Base-by-base conservation (phyloP, 2,888 invertebrate genomes). In the Diloba caeruleocephala region DNA sequence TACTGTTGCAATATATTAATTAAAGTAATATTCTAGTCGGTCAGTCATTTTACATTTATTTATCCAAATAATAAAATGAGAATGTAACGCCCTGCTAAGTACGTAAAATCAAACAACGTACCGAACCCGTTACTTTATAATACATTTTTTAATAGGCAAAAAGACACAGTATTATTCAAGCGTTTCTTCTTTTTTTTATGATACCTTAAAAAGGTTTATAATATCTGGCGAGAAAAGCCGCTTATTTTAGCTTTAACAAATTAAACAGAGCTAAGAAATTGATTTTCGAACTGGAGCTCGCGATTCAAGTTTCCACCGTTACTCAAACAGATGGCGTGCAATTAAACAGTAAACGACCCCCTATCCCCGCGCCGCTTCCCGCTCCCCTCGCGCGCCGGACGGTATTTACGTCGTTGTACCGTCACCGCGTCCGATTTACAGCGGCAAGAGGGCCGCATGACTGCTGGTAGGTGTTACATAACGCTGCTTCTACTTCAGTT, bases 391-490 rank as follows among this genome's bases (percentile, higher is more conserved):
- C 32, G 21, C 54, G 52, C 51, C 51, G 45, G 31, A 21, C 61
- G 53, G 76, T 85, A 84, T 84, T 86, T 87, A 87, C 82, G 79
- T 57, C 81, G 81, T 78, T 85, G 84, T 84, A 87, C 86, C 82
- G 81, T 81, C 82, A 76, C 84, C 82, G 71, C 79, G 70, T 36
- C 17, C 68, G 78, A 85, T 84, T 84, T 83, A 85, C 77, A 60
- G 52, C 56, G 19, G 28, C 19, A 25, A 41, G 32, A 42, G 15
- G 28, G 21, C 29, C 34, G 34, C 55, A 15, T 23, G 17, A 12
- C 23, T 15, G 7, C 37, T 7, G 42, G 19, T 15, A 9, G 9
- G 3, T 6, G 12, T 10, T 10, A 29, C 2, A n/a, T 39, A 5
- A 4, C 42, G 14, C 15, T 46, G n/a, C 15, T 33, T 13, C 10